Evolutionary conservation across 2,888 invertebrate genomes (phyloP).

Genomic region (Cancer borealis): DNA sequence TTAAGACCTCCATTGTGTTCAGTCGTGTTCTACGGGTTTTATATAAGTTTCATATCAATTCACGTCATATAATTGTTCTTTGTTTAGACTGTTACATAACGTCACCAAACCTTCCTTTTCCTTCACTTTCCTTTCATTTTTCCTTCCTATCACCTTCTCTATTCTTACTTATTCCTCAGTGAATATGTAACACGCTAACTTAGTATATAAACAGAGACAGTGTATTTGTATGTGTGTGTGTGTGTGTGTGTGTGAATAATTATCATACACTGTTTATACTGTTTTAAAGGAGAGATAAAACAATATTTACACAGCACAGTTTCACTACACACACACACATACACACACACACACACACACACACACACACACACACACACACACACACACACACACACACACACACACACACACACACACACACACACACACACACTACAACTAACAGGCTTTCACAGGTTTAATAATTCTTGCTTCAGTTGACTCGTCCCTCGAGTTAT

Average conservation of each 20-base stretch:
- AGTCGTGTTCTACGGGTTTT: neutral
- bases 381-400: too few species aligned
- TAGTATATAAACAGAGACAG: too few species aligned
- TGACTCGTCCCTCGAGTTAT: conserved; percentile 6
- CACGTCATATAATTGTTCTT: neutral
- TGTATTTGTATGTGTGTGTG: too few species aligned
- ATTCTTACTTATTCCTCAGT: neutral
- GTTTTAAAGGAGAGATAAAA: neutral
- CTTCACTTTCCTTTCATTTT: neutral
- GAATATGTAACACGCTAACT: too few species aligned
- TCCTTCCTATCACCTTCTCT: neutral
- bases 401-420: too few species aligned
- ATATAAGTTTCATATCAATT: neutral
- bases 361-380: too few species aligned
- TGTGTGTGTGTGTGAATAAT: too few species aligned
- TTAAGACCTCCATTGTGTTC: neutral
- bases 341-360: too few species aligned
- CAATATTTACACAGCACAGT: neutral
- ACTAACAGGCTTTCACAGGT: neutral
- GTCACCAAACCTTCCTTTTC: neutral
- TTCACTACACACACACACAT: too few species aligned
- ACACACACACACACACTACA: neutral
- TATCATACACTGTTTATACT: too few species aligned
- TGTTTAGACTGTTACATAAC: neutral
- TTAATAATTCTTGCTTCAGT: neutral